Evolutionary conservation across 2,888 invertebrate genomes (phyloP).

Genomic region (Drosophila buzzatii): DNA sequence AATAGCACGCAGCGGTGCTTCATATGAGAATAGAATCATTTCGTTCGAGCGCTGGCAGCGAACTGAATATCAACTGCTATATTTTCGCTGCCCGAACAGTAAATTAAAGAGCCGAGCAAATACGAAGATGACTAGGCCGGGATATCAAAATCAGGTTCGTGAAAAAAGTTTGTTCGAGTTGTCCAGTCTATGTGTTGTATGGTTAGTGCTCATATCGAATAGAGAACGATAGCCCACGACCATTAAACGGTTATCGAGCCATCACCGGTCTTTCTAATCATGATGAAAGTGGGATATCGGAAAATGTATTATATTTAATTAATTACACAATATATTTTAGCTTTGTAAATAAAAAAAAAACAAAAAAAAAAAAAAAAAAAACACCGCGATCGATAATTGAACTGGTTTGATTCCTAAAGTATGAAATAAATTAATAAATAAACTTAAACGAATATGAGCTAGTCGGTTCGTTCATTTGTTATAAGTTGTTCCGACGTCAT

Average conservation of each 20-base stretch:
- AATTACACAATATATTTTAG: background rate
- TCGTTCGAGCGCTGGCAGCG: no score
- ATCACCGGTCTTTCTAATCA: background rate
- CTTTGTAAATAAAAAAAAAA: background rate
- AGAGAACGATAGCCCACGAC: background rate
- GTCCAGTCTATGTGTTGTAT: no score
- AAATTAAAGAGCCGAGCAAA: no score
- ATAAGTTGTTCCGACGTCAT: slow-evolving; percentile 12
- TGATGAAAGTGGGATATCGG: background rate
- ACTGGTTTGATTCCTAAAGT: background rate
- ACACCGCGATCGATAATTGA: no score
- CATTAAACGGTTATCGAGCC: background rate
- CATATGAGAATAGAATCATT: no score
- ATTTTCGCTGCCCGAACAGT: no score
- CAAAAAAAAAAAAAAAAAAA: background rate
- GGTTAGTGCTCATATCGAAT: background rate
- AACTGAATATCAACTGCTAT: no score
- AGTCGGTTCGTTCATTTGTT: slow-evolving; percentile 1
- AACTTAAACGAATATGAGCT: background rate
- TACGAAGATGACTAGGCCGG: no score
- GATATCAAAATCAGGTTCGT: no score
- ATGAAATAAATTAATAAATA: background rate
- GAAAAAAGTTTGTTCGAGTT: no score
- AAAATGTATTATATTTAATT: background rate
- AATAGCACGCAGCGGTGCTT: no score